Evolutionary conservation across 2,113 vertebrate species (phyloP).

Genomic region (Rhea pennata): DNA sequence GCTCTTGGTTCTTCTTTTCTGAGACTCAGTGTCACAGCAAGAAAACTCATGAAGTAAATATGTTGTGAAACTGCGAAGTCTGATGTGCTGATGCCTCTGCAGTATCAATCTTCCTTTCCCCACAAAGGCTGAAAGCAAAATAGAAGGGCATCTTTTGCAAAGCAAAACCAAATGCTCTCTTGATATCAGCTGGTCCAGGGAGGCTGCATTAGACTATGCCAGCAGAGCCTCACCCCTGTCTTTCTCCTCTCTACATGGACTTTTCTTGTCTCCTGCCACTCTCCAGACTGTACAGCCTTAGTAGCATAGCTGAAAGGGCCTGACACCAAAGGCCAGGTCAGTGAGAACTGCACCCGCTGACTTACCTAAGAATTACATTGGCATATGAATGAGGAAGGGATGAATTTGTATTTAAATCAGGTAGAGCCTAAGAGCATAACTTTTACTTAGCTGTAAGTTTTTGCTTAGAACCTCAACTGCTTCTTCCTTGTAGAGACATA

Average conservation of each 20-base stretch:
- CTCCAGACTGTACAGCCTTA: neutral
- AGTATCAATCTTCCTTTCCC: neutral
- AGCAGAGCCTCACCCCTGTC: neutral
- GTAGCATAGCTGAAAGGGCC: rapidly evolving
- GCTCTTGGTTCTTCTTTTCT: neutral
- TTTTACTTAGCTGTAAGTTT: neutral
- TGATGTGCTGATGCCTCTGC: neutral
- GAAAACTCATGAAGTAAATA: neutral
- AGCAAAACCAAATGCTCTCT: neutral
- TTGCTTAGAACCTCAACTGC: neutral
- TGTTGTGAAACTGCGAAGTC: neutral
- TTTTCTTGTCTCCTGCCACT: neutral
- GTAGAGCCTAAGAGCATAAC: neutral
- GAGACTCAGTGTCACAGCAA: neutral
- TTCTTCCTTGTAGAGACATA: neutral
- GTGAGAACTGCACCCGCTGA: neutral
- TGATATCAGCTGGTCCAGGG: neutral
- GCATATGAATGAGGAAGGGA: neutral
- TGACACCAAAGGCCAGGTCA: neutral
- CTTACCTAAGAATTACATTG: neutral
- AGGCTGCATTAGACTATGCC: neutral
- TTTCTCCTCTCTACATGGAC: neutral
- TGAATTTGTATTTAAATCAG: rapidly evolving
- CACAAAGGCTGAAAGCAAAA: neutral
- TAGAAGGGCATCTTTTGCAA: neutral